phyloP scores from a whole-genome alignment of 2,888 invertebrate genomes.

The Tricholauxania praeusta region DNA sequence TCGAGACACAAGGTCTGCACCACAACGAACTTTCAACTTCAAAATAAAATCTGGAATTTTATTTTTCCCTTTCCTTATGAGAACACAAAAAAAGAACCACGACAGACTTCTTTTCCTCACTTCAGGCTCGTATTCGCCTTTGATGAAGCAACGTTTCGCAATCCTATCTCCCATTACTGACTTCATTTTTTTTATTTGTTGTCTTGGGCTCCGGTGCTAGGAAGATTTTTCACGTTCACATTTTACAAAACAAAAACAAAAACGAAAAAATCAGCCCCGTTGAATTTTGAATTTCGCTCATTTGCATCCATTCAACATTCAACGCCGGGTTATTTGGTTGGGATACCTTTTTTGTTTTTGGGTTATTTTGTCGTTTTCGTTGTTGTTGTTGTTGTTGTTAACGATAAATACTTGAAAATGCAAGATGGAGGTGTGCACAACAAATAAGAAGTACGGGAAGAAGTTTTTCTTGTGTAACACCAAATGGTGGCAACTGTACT shows the following conservation, averaged over 20 bases:
- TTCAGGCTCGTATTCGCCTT: constrained; percentile 9
- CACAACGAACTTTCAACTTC: constrained; percentile 32
- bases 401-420: constrained; percentile 29
- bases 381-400: constrained; percentile 33
- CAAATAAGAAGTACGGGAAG: too few species aligned
- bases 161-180: neutral
- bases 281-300: constrained; percentile 36
- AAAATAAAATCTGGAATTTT: constrained; percentile 33
- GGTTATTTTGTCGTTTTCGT: constrained; percentile 29
- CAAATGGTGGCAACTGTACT: constrained; percentile 25
- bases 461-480: neutral
- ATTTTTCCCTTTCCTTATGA: constrained; percentile 11
- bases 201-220: constrained; percentile 24
- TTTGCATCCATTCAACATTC: constrained; percentile 43
- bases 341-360: constrained; percentile 31
- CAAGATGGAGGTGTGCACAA: constrained; percentile 1
- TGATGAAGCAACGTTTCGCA: constrained; percentile 22
- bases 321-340: neutral
- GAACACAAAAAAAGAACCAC: neutral
- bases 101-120: too few species aligned
- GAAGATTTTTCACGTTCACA: neutral
- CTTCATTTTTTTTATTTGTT: constrained; percentile 14
- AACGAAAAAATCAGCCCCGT: neutral
- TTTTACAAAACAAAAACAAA: constrained; percentile 1
- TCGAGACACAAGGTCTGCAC: constrained; percentile 14